Evolutionary conservation across 2,888 invertebrate genomes (phyloP).

Genomic region (Chymomyza fuscimana): DNA sequence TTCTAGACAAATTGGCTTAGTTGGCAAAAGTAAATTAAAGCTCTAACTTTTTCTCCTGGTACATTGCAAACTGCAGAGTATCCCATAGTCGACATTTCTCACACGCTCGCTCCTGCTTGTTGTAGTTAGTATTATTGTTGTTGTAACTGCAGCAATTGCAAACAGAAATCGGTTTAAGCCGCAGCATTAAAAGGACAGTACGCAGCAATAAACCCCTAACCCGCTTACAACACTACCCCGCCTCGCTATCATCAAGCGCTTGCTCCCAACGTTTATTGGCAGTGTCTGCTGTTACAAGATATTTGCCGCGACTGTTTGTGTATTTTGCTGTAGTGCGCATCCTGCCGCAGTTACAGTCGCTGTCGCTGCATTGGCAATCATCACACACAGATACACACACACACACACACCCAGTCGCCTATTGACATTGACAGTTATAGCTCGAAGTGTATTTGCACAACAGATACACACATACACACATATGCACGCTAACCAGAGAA

Average conservation of each 20-base stretch:
- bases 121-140: constrained; percentile 16
- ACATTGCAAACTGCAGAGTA: neutral
- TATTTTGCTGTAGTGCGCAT: constrained; percentile 17
- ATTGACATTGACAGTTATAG: constrained; percentile 72
- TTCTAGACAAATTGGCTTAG: too few relatives aligned
- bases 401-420: constrained; percentile 30
- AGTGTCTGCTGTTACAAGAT: constrained; percentile 13
- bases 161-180: constrained; percentile 70
- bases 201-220: constrained; percentile 37
- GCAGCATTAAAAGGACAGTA: constrained; percentile 68
- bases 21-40: too few relatives aligned
- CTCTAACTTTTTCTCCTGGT: too few relatives aligned
- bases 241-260: constrained; percentile 21
- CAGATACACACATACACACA: constrained; percentile 13
- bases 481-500: neutral
- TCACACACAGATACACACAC: constrained; percentile 14
- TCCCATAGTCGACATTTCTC: neutral
- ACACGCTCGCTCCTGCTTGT: neutral
- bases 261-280: constrained; percentile 30
- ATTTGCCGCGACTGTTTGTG: constrained; percentile 19
- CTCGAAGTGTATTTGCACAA: constrained; percentile 57
- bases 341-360: constrained; percentile 21
- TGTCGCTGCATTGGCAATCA: constrained; percentile 45
- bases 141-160: constrained; percentile 52
- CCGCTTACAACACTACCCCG: constrained; percentile 13